Evolutionary conservation across 1,140 invertebrate genomes (phyloP), one percentile per base, ranked within the genome.

Genomic region (Lasioglossum albipes): DNA sequence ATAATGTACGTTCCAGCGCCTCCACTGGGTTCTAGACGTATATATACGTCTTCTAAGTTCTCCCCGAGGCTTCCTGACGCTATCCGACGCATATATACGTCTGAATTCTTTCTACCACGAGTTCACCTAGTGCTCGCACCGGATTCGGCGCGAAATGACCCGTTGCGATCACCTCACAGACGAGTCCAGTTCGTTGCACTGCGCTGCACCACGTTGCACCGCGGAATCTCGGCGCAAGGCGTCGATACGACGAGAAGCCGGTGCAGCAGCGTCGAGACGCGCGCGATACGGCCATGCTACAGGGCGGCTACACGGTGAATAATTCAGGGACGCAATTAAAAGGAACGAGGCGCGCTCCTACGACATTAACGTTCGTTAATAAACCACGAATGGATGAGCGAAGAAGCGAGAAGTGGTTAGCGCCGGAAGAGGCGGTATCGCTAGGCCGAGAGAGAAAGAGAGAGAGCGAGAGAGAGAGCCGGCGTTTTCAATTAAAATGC

Each of bases 401-500:
- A 77, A 81, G 83, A 80, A 74, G 78, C 73, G 71, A 81, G 84
- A 76, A 76, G 69, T 66, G 61, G 64, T 54, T 74, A 81, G 20
- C 18, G 54, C 31, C 45, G n/a, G 22, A 27, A 41, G 52, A 22
- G 20, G 59, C 31, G 61, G 68, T 41, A 61, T 85, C 84, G 79
- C 54, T 54, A 62, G 61, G 66, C n/a, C 57, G 20, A 59, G n/a
- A 54, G 52, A 54, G 13, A 54, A 5, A 54, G 52, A 54, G 52
- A 54, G 78, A 61, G 61, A 61, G 54, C 66, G 78, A 61, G 61
- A 61, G 61, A 71, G 66, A 69, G 64, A 70, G 71, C 62, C 84
- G 84, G 84, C 74, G 84, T 88, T 89, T 89, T 89, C 87, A 88
- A 88, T 89, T 89, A 89, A 89, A 89, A 89, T 84, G 77, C 84